Percentiles rank a stretch among this genome's conserved stretches.
Conservation (phyloP, 2,797 vertebrate species). For the Phrynocephalus guinanensis region DNA sequence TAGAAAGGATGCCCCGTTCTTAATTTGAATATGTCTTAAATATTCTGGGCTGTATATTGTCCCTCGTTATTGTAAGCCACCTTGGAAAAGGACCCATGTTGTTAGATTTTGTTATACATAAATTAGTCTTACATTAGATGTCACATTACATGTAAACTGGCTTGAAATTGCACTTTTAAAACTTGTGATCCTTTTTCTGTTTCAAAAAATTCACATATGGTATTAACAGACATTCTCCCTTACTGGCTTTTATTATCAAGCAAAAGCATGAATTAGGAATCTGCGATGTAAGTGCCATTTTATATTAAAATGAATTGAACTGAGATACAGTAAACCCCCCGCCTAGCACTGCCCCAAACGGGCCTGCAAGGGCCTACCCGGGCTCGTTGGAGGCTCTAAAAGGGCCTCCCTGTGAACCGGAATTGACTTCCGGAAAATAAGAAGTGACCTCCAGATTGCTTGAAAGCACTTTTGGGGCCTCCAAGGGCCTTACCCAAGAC, state of each 20-base stretch:
- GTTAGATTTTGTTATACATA: neutral
- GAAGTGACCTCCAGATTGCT: too few relatives aligned
- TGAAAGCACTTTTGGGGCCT: too few relatives aligned
- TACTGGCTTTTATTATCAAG: slow-evolving; percentile 39
- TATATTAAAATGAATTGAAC: slow-evolving; percentile 51
- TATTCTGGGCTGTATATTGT: too few relatives aligned
- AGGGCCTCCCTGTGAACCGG: too few relatives aligned
- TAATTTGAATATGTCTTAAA: too few relatives aligned
- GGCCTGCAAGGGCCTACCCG: too few relatives aligned
- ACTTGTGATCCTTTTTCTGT: neutral
- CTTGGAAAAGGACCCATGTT: neutral
- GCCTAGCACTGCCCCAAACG: too few relatives aligned
- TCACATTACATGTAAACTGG: neutral
- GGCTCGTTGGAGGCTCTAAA: too few relatives aligned
- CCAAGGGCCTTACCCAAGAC: too few relatives aligned
- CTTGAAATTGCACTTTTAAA: neutral
- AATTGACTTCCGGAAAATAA: too few relatives aligned
- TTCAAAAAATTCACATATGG: slow-evolving; percentile 43
- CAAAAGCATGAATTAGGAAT: slow-evolving; percentile 60
- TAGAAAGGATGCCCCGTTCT: neutral
- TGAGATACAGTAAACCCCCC: neutral
- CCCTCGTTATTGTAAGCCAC: too few relatives aligned
- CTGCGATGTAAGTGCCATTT: slow-evolving; percentile 55
- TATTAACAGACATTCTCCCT: slow-evolving; percentile 28
- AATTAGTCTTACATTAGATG: neutral